Percentiles rank a stretch among this genome's conserved stretches.
Conservation (phyloP, 64 coral and sea anemone species). For the Hydrozoanthus tunicans region DNA sequence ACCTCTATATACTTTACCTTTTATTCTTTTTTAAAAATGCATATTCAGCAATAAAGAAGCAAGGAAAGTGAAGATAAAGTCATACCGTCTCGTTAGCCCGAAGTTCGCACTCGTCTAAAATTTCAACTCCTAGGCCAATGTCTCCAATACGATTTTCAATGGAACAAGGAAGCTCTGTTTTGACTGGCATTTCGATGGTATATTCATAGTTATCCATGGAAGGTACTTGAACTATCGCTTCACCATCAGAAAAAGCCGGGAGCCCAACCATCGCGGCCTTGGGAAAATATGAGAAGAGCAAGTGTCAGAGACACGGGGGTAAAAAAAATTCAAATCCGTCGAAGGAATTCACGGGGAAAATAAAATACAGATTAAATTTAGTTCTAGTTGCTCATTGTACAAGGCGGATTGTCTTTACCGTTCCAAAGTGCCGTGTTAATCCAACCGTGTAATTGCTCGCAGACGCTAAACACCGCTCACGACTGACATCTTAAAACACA, state of each 20-base stretch:
- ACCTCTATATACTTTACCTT: too few species aligned
- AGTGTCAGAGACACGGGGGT: neutral
- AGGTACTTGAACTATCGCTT: slow-evolving; percentile 25
- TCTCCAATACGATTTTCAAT: slow-evolving; percentile 39
- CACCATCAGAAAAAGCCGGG: slow-evolving; percentile 32
- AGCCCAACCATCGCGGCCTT: slow-evolving; percentile 43
- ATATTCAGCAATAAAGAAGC: neutral
- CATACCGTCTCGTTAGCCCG: slow-evolving; percentile 49
- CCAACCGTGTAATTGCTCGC: slow-evolving; percentile 42
- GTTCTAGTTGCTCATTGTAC: neutral
- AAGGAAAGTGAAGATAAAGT: neutral
- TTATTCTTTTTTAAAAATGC: neutral
- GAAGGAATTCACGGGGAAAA: neutral
- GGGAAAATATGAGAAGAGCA: neutral
- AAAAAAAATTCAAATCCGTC: neutral
- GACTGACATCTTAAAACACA: too few species aligned
- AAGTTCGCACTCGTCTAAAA: slow-evolving; percentile 44
- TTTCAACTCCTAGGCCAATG: slow-evolving; percentile 48
- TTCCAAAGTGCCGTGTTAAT: neutral
- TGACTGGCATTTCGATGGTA: slow-evolving; percentile 26
- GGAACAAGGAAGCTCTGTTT: slow-evolving; percentile 32
- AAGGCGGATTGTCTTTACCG: too few species aligned
- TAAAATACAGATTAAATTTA: neutral
- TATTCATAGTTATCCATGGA: slow-evolving; percentile 55
- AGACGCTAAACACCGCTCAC: neutral